Conservation (phyloP, 2,113 vertebrate genomes). For the Forbesichthys agassizii region DNA sequence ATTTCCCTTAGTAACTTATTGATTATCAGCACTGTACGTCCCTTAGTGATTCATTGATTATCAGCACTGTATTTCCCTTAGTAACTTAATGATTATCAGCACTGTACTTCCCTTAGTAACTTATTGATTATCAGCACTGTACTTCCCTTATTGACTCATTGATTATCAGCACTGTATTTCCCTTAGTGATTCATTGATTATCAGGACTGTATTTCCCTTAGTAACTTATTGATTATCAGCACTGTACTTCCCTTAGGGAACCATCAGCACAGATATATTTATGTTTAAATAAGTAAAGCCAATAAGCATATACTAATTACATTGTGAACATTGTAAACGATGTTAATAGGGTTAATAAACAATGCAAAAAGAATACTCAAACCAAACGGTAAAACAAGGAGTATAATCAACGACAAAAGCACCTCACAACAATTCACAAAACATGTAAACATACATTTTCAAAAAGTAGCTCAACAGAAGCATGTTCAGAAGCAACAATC, state of each 20-base stretch:
- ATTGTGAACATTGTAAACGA: background rate
- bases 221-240: conserved; percentile 6
- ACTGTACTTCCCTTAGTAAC: too few relatives aligned
- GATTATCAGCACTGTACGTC: too few relatives aligned
- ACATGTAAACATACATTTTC: conserved; percentile 10
- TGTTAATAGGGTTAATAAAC: background rate
- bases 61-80: too few relatives aligned
- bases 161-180: too few relatives aligned
- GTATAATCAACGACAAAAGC: conserved; percentile 31
- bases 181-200: too few relatives aligned
- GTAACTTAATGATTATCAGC: too few relatives aligned
- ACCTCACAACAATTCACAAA: conserved; percentile 19
- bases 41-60: too few relatives aligned
- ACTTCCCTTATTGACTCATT: too few relatives aligned
- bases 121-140: too few relatives aligned
- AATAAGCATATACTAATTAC: background rate
- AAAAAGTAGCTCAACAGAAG: background rate
- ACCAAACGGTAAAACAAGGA: background rate
- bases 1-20: too few relatives aligned
- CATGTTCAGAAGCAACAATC: background rate
- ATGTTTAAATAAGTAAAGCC: background rate
- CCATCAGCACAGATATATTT: conserved; percentile 1
- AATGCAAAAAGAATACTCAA: background rate
- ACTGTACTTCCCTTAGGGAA: conserved; percentile 1
- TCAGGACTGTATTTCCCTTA: too few relatives aligned